Evolutionary conservation across 2,113 vertebrate genomes (phyloP).

Genomic region (Psilopsiagon aymara): DNA sequence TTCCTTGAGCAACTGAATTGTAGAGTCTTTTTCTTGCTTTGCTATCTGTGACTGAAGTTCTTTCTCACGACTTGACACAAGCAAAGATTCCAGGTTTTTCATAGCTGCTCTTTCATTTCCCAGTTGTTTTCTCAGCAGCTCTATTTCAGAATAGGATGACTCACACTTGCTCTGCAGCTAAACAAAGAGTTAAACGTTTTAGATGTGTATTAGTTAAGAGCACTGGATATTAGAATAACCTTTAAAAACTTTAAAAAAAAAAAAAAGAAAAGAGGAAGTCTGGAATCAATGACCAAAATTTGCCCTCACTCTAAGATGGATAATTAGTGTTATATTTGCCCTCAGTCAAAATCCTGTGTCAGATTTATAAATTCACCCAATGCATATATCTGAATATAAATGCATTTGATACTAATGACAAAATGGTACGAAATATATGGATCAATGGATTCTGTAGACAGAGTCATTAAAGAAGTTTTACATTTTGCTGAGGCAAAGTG

Average conservation of each 20-base stretch:
- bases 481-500: neutral
- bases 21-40: slow-evolving; percentile 77
- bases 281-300: neutral
- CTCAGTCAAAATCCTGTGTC: neutral
- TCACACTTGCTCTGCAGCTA: slow-evolving; percentile 78
- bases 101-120: slow-evolving; percentile 77
- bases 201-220: neutral
- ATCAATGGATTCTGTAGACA: neutral
- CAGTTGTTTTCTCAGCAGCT: slow-evolving; percentile 80
- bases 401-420: neutral
- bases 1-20: slow-evolving; percentile 81
- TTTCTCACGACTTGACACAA: slow-evolving; percentile 74
- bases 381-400: neutral
- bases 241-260: neutral
- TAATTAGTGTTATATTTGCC: neutral
- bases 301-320: neutral
- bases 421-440: neutral
- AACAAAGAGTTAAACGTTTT: slow-evolving; percentile 25
- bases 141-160: slow-evolving; percentile 74
- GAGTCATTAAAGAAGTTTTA: neutral
- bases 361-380: neutral
- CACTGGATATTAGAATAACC: neutral
- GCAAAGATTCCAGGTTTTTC: slow-evolving; percentile 77
- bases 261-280: neutral
- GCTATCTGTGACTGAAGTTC: slow-evolving; percentile 72